Evolutionary conservation across 2,888 invertebrate genomes (phyloP).

Genomic region (Heteromurus nitidus): DNA sequence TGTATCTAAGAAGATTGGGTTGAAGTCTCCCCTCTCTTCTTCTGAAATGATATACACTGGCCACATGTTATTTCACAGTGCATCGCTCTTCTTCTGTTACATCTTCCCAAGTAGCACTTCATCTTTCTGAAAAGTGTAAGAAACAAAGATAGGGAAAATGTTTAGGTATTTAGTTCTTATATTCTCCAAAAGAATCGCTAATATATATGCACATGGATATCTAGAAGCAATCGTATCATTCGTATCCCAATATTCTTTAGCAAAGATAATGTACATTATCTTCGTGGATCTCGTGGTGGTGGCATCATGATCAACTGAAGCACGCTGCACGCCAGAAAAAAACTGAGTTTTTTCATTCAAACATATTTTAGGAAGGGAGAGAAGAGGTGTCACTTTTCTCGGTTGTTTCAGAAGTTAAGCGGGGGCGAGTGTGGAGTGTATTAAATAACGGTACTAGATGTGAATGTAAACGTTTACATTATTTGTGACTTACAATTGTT

Average conservation of each 20-base stretch:
- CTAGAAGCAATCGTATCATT: too few relatives aligned
- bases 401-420: not conserved
- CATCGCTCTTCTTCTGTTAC: constrained; percentile 29
- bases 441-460: too few relatives aligned
- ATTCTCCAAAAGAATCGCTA: too few relatives aligned
- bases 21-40: constrained; percentile 39
- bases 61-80: constrained; percentile 48
- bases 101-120: constrained; percentile 24
- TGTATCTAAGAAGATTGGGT: constrained; percentile 24
- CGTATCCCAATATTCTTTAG: too few relatives aligned
- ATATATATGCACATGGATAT: not conserved
- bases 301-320: not conserved
- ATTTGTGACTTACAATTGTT: too few relatives aligned
- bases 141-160: not conserved
- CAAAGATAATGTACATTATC: constrained; percentile 46
- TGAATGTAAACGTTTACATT: too few relatives aligned
- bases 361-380: not conserved
- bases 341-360: not conserved
- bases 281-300: constrained; percentile 10
- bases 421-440: too few relatives aligned
- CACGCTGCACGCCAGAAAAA: not conserved
- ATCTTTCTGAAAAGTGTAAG: constrained; percentile 28
- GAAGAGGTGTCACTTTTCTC: constrained; percentile 49
- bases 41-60: constrained; percentile 51
- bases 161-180: not conserved